Conservation (phyloP, 2,888 invertebrate species). For the Chrysina gloriosa region DNA sequence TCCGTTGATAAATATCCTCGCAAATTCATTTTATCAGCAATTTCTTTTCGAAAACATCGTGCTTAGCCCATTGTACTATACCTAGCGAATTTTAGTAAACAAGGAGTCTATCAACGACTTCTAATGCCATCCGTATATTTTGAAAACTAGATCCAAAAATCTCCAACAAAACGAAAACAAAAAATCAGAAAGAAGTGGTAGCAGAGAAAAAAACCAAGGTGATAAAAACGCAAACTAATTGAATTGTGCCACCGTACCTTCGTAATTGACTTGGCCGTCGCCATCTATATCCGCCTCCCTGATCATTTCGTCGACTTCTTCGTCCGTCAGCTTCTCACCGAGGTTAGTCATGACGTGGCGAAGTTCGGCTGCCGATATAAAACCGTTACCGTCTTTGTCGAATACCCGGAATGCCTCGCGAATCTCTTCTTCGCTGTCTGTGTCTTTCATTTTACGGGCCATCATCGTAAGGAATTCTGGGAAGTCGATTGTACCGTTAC, state of each 20-base stretch:
- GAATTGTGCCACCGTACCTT: slow-evolving; percentile 70
- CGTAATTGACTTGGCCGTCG: slow-evolving; percentile 98
- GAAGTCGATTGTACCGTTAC: slow-evolving; percentile 99
- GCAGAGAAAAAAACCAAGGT: not conserved
- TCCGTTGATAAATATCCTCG: no score
- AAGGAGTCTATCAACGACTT: no score
- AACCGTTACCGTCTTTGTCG: slow-evolving; percentile 99
- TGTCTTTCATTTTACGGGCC: slow-evolving; percentile 99
- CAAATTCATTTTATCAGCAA: no score
- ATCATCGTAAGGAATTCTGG: slow-evolving; percentile 99
- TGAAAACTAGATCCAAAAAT: not conserved
- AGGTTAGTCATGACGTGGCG: slow-evolving; percentile 99
- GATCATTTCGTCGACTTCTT: slow-evolving; percentile 99
- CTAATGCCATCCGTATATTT: not conserved
- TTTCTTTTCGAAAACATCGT: no score
- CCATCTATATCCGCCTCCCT: slow-evolving; percentile 99
- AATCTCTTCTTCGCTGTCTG: slow-evolving; percentile 99
- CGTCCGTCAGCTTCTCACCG: slow-evolving; percentile 98
- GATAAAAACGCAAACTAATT: not conserved
- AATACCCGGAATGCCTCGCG: slow-evolving; percentile 99
- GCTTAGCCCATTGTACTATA: no score
- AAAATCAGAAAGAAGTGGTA: slow-evolving; percentile 16
- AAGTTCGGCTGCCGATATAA: slow-evolving; percentile 97
- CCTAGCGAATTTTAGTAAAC: no score
- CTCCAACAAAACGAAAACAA: not conserved